phyloP scores from a whole-genome alignment of 2,888 invertebrate species.

The Caenorhabditis macrosperma region DNA sequence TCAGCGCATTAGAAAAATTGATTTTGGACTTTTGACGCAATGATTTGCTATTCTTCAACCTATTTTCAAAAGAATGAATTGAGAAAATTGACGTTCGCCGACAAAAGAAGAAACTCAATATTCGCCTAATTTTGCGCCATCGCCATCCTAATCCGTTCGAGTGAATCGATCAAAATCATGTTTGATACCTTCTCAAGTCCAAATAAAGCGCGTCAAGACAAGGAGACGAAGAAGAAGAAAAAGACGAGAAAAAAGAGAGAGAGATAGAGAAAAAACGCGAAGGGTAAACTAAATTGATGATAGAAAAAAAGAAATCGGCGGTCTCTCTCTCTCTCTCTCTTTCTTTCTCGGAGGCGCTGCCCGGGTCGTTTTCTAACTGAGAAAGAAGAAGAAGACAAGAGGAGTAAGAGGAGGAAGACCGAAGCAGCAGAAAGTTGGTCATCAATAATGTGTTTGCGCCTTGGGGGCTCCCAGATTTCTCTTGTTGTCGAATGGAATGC shows the following conservation, averaged over 20 bases:
- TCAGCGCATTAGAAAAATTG: too few relatives aligned
- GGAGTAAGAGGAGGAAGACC: conserved; percentile 33
- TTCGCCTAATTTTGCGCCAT: conserved; percentile 34
- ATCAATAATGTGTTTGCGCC: conserved; percentile 52
- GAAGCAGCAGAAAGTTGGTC: conserved; percentile 51
- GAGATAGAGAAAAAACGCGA: conserved; percentile 9
- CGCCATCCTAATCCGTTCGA: conserved; percentile 32
- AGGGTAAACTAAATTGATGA: conserved; percentile 46
- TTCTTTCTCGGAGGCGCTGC: background rate
- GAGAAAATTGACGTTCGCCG: too few relatives aligned
- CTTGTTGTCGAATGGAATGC: conserved; percentile 26
- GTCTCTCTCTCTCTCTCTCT: too few relatives aligned
- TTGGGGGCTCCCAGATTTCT: conserved; percentile 42
- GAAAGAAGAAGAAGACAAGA: conserved; percentile 17
- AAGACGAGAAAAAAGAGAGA: conserved; percentile 16
- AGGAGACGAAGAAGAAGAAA: too few relatives aligned
- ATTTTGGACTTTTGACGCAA: background rate
- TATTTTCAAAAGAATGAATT: background rate
- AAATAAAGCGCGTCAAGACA: background rate
- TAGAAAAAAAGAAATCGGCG: conserved; percentile 25
- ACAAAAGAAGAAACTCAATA: conserved; percentile 21
- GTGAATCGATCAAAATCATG: conserved; percentile 1
- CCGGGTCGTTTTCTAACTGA: background rate
- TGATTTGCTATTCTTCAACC: background rate
- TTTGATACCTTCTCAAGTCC: conserved; percentile 12